Evolutionary conservation across 2,888 invertebrate species (phyloP).

Genomic region (Eupithecia subfuscata): DNA sequence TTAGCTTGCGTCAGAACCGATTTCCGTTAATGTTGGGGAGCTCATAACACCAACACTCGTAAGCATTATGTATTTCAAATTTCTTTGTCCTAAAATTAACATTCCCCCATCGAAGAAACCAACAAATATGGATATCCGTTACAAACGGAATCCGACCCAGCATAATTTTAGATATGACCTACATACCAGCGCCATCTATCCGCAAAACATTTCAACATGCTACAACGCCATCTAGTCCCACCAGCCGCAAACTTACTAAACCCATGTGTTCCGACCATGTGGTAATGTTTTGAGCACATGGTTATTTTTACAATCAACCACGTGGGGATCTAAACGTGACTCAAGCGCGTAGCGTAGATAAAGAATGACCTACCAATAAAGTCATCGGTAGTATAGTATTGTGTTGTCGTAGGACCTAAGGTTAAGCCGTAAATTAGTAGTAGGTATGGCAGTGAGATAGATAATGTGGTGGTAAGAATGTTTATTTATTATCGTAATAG

Average conservation of each 20-base stretch:
- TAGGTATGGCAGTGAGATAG: not conserved
- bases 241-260: constrained; percentile 2
- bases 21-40: not conserved
- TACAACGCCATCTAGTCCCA: constrained; percentile 28
- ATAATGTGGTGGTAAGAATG: not conserved
- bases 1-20: not conserved
- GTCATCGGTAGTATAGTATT: not conserved
- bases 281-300: constrained; percentile 25
- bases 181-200: constrained; percentile 24
- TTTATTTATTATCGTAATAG: not conserved
- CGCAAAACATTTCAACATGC: not conserved
- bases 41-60: not conserved
- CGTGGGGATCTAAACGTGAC: constrained; percentile 26
- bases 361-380: constrained; percentile 24
- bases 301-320: constrained; percentile 30
- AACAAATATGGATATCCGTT: constrained; percentile 20
- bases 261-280: constrained; percentile 24
- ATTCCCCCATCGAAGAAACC: not conserved
- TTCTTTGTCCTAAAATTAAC: not conserved
- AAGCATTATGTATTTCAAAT: not conserved
- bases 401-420: constrained; percentile 26
- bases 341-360: constrained; percentile 17
- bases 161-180: constrained; percentile 29
- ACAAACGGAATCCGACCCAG: not conserved
- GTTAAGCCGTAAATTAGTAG: not conserved